Evolutionary conservation across 2,113 vertebrate genomes (phyloP).

Genomic region (Scalopus aquaticus): DNA sequence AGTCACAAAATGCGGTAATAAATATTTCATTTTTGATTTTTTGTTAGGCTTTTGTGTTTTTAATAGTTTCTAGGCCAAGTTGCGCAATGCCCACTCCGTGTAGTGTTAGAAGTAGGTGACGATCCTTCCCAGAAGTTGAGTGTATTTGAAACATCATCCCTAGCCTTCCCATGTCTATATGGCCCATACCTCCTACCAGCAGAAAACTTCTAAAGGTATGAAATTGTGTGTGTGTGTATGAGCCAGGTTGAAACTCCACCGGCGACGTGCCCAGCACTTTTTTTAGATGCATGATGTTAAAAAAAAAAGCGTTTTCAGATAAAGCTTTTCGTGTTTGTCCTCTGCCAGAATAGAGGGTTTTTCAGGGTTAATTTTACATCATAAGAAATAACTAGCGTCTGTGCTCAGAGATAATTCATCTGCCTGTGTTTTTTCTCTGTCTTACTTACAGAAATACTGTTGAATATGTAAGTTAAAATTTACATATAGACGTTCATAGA

Average conservation of each 20-base stretch:
- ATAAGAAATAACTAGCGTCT: conserved; percentile 63
- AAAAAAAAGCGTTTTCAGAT: conserved; percentile 33
- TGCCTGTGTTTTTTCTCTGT: conserved; percentile 51
- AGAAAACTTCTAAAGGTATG: conserved; percentile 70
- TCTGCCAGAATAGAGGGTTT: conserved; percentile 48
- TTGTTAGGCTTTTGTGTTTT: conserved; percentile 97
- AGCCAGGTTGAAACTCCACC: conserved; percentile 20
- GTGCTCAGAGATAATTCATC: conserved; percentile 63
- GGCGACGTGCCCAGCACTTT: not conserved
- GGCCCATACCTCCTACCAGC: conserved; percentile 9
- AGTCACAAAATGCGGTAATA: conserved; percentile 99
- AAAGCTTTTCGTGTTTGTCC: conserved; percentile 14
- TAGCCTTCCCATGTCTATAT: conserved; percentile 32
- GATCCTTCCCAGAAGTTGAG: not conserved
- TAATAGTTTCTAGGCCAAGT: conserved; percentile 81
- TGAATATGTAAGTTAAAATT: conserved; percentile 70
- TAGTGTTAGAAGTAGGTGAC: not conserved
- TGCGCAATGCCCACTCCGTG: not conserved
- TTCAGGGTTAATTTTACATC: conserved; percentile 59
- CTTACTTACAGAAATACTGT: conserved; percentile 61
- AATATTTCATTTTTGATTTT: conserved; percentile 99
- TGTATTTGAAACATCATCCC: conserved; percentile 16
- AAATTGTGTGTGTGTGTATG: not conserved
- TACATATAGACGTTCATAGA: conserved; percentile 58
- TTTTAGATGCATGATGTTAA: conserved; percentile 29